Evolutionary conservation across 2,888 invertebrate genomes (phyloP), one percentile per base, ranked within the genome.

Genomic region (Lymantria monacha): DNA sequence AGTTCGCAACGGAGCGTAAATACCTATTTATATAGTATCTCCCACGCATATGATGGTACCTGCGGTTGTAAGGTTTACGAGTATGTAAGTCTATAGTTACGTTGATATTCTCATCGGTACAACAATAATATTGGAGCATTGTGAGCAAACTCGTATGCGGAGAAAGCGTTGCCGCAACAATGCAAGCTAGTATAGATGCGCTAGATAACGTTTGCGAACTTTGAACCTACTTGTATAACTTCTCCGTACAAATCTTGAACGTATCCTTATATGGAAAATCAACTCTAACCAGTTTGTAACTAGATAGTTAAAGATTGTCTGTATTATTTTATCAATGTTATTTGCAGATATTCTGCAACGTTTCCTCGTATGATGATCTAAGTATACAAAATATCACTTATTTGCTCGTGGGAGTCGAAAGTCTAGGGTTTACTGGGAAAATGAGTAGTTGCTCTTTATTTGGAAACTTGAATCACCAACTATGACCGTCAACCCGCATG

Each of bases 151-250:
- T 13, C 53, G 56, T 51, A 50, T 52, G 57, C 58, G 57, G 76
- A 71, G 74, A 76, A 76, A 74, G 75, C 74, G 63, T 59, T 62
- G 56, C 68, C 59, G 53, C 63, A 65, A 73, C 73, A 70, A 71
- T 73, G 72, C 61, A 54, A 63, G 61, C 54, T 62, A 63, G 66
- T 63, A 69, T 74, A 70, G 72, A 76, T 74, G 70, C 59, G 66
- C 72, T 67, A 72, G 75, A 76, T 75, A 75, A 59, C 50, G 60
- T 55, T 49, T 51, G 61, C 66, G 73, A 71, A 73, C 76, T 75
- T 71, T 75, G 75, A 76, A 73, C 75, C 59, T 48, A 59, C 63
- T 59, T 42, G 57, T 63, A 59, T 66, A 63, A 63, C 63, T 55
- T 43, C 46, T 53, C 58, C 59, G 59, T 59, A 66, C 62, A 54